Base-by-base conservation (phyloP, 2,797 vertebrate species). In the Coregonus sp. region DNA sequence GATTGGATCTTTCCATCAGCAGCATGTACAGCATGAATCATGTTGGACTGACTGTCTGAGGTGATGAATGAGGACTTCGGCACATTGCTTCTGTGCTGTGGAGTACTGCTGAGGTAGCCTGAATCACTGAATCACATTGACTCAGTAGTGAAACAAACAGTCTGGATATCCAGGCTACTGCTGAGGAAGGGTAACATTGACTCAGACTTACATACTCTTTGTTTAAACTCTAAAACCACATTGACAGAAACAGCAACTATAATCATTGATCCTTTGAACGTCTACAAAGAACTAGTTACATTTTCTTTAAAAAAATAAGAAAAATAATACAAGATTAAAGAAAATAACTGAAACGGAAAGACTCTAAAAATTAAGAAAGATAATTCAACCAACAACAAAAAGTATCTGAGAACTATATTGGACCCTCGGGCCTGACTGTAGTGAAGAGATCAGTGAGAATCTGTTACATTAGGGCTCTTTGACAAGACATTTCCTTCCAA, bases 391-490 rank as follows among this genome's bases (percentile, higher is more conserved):
- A 59, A n/a, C n/a, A 56, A 59, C 18, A 59, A 59, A 6, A 47
- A 47, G n/a, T 59, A 12, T 59, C 56, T 2, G 56, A n/a, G n/a
- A 16, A 50, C 67, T 74, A 6, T 25, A 69, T 78, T 71, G 56
- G 72, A 54, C 74, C 79, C 68, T 35, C 16, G 56, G 54, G 16
- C 54, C 14, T 18, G 54, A n/a, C 18, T 56, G 54, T 18, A 56
- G 4, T 5, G 72, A 67, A 76, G 71, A 81, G 73, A 80, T 20
- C 74, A 52, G 47, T 75, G 78, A 81, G 80, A 79, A 81, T 78
- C 78, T 79, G 79, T 79, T 82, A 77, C 77, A 85, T 81, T 81
- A 81, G 73, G 47, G 76, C 73, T 73, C 78, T 88, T 86, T 85
- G 83, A 85, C 78, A 86, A 81, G 82, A 85, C 81, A 77, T 9